Base-by-base conservation (phyloP, 2,113 vertebrate species). In the Sterna hirundo region DNA sequence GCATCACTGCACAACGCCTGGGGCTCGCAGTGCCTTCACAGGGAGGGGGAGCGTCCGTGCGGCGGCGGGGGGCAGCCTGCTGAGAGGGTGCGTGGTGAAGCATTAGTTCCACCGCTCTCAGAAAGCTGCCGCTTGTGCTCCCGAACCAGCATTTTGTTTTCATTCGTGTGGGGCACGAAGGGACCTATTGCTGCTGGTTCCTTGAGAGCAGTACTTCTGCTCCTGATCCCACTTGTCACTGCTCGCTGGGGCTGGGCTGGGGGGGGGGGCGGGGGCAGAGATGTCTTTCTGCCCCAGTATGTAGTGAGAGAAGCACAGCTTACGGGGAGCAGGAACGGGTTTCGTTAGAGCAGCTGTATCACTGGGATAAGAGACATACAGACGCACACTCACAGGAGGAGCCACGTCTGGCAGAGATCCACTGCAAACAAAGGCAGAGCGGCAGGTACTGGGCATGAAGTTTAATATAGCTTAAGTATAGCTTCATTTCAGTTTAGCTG, bases 1-100 rank as follows among this genome's bases (percentile, higher is more conserved):
- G 19, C 44, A 44, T 40, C 32, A 9, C 44, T 23, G 4, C 10
- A 38, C 13, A 16, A 17, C 42, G 85, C 49, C 13, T 6, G 49
- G 34, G 77, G 42, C 1, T 0, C 2, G 2, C 3, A 3, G 26
- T 60, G n/a, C 64, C 51, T 60, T 66, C 71, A 46, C 0, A 13
- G 49, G 51, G 38, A 40, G 25, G 16, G 75, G 20, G 9, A 75
- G 11, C 14, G 60, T 34, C 72, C 55, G 26, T 84, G 60, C 62
- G 4, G 2, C 1, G 2, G 15, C 12, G 42, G 23, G 11, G 11
- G 47, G 9, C 47, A 80, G 36, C 14, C 32, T 69, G 22, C 52
- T 86, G 10, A 21, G 88, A 61, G 54, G 47, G 4, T 13, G 11
- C 0, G 0, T 68, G 15, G 22, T 79, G 38, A 93, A 69, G 44